Base-by-base conservation (phyloP, 1,140 invertebrate genomes). In the Mercenaria mercenaria region DNA sequence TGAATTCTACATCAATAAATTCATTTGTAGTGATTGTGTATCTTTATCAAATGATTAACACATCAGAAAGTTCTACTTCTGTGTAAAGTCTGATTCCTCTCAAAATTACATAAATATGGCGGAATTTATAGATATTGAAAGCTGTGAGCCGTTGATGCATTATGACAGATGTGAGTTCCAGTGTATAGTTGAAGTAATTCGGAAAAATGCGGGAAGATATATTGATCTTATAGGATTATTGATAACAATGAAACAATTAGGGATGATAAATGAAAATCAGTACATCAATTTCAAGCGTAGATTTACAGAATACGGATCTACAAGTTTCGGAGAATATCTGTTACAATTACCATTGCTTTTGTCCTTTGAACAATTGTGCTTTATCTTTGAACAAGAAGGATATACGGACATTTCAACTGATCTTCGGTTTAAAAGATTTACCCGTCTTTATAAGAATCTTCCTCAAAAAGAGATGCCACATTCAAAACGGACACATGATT, bases 401-500 rank as follows among this genome's bases (percentile, higher is more conserved):
- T 76, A 76, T 26, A 76, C 39, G 13, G 41, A 76, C n/a, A 76
- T 76, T 15, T 3, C 41, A 1, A 1, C 72, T n/a, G 26, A 43
- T 4, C 15, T 76, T 11, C 47, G n/a, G 47, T 6, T 0, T 13
- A 76, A 13, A 76, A 76, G 39, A 26, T 76, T 76, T 76, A 13
- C 41, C 13, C 0, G 47, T 23, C 26, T 47, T 18, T 76, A 76
- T 26, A n/a, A 15, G n/a, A 76, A 50, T 26, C 41, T 39, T 4
- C 41, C 72, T 11, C 18, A 76, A 34, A 76, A 50, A 50, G 41
- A 76, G n/a, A 76, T 76, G 72, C 39, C 72, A 13, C 37, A 50
- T 50, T 76, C 72, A 6, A 76, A 50, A 47, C 37, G 72, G 26
- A 76, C 72, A 0, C 72, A 76, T 76, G 72, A 76, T 11, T 76